A percentile compares a stretch with the other conserved stretches of the same genome.
Conservation (phyloP, 2,888 invertebrate species). For the Platypus cylindrus region DNA sequence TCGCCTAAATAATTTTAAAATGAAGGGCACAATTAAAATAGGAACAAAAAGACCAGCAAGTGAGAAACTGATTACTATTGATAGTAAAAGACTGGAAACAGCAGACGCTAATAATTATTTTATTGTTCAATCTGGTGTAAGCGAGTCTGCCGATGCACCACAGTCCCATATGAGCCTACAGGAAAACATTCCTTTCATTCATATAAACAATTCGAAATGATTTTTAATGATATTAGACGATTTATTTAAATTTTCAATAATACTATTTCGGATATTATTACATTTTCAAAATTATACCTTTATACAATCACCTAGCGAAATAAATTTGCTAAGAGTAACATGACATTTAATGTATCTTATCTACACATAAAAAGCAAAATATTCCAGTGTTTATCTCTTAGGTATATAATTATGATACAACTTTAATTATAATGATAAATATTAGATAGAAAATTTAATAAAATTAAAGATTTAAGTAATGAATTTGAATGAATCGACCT, state of each 20-base stretch:
- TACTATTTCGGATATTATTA: too few species aligned
- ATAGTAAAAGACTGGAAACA: constrained; percentile 25
- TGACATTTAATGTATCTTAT: too few species aligned
- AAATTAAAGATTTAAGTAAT: too few species aligned
- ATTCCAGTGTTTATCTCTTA: constrained; percentile 10
- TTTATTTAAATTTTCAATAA: constrained; percentile 10
- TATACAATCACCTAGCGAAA: too few species aligned
- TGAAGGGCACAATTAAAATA: constrained; percentile 23
- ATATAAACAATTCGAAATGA: constrained; percentile 29
- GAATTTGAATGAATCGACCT: too few species aligned
- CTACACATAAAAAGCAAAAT: constrained; percentile 7
- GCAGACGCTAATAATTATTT: constrained; percentile 14
- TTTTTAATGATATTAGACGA: constrained; percentile 13
- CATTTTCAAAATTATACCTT: too few species aligned
- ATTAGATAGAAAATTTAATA: too few species aligned
- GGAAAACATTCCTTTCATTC: constrained; percentile 26
- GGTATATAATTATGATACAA: too few species aligned
- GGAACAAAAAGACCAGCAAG: constrained; percentile 26
- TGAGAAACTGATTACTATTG: constrained; percentile 25
- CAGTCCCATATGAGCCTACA: constrained; percentile 24
- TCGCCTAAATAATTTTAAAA: constrained; percentile 27
- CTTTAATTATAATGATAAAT: too few species aligned
- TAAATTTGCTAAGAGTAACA: too few species aligned
- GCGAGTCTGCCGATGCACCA: constrained; percentile 26
- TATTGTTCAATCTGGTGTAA: constrained; percentile 28